phyloP scores from a whole-genome alignment of 2,888 invertebrate species.

The Xanthorhoe designata region DNA sequence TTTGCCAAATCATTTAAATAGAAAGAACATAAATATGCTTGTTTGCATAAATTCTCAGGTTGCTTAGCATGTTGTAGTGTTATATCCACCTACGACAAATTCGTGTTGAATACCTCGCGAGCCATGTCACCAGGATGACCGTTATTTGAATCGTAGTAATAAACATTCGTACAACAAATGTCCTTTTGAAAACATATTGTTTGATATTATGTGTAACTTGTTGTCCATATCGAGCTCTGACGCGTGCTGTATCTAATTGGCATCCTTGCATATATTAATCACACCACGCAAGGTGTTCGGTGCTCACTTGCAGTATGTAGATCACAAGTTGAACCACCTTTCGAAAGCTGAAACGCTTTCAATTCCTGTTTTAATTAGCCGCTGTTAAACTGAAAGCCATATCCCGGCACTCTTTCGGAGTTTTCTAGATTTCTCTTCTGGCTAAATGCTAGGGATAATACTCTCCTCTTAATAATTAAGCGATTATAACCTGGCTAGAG shows the following conservation, averaged over 20 bases:
- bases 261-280: conserved; percentile 76
- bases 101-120: conserved; percentile 63
- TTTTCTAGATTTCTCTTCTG: conserved; percentile 67
- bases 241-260: conserved; percentile 76
- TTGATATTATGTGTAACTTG: conserved; percentile 57
- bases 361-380: conserved; percentile 68
- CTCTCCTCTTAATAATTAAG: conserved; percentile 48
- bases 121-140: conserved; percentile 65
- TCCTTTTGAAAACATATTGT: conserved; percentile 64
- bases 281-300: conserved; percentile 51
- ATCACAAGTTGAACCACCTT: conserved; percentile 60
- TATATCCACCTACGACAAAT: conserved; percentile 62
- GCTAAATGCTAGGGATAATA: conserved; percentile 45
- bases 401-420: conserved; percentile 57
- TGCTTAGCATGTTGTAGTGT: conserved; percentile 49
- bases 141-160: conserved; percentile 56
- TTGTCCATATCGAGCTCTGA: conserved; percentile 50
- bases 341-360: conserved; percentile 67
- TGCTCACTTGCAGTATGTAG: conserved; percentile 55
- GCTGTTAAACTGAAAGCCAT: conserved; percentile 68
- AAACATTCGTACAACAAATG: conserved; percentile 56
- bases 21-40: conserved; percentile 31
- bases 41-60: conserved; percentile 38
- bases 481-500: conserved; percentile 13
- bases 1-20: conserved; percentile 30